Conservation (phyloP, 2,113 vertebrate species). For the Ptyas mucosa region DNA sequence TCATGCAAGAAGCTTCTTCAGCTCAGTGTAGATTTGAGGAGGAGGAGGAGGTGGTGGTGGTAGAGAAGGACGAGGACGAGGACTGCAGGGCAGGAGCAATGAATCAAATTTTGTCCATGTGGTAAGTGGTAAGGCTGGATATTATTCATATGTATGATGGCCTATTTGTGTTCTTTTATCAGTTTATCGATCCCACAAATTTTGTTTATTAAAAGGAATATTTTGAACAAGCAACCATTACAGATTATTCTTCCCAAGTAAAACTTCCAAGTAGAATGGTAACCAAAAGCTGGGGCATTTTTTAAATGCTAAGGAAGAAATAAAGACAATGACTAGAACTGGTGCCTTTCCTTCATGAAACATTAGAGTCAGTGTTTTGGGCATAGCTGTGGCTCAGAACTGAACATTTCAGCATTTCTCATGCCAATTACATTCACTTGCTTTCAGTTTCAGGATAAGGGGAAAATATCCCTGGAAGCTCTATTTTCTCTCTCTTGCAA, state of each 20-base stretch:
- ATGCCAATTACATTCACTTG: constrained; percentile 56
- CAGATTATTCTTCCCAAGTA: constrained; percentile 18
- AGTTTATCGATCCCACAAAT: neutral
- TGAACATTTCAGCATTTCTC: constrained; percentile 57
- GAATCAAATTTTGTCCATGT: neutral
- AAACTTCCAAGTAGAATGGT: constrained; percentile 40
- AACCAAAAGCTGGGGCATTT: constrained; percentile 48
- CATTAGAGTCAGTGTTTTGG: constrained; percentile 54
- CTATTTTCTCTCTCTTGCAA: constrained; percentile 25
- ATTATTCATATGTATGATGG: neutral
- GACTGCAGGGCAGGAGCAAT: neutral
- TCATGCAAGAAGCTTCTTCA: no score
- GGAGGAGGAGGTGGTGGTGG: neutral
- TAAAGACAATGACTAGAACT: constrained; percentile 44
- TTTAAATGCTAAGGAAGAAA: constrained; percentile 51
- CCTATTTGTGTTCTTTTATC: neutral
- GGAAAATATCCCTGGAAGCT: constrained; percentile 42
- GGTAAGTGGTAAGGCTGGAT: neutral
- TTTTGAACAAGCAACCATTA: constrained; percentile 1
- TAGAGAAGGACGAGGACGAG: no score
- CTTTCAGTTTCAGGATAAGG: constrained; percentile 44
- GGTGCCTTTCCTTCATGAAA: constrained; percentile 55
- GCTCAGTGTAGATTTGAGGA: neutral
- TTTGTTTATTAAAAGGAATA: neutral
- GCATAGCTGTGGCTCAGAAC: constrained; percentile 57